Conservation (phyloP, 1,140 invertebrate genomes). For the Anoplolepis gracilipes region DNA sequence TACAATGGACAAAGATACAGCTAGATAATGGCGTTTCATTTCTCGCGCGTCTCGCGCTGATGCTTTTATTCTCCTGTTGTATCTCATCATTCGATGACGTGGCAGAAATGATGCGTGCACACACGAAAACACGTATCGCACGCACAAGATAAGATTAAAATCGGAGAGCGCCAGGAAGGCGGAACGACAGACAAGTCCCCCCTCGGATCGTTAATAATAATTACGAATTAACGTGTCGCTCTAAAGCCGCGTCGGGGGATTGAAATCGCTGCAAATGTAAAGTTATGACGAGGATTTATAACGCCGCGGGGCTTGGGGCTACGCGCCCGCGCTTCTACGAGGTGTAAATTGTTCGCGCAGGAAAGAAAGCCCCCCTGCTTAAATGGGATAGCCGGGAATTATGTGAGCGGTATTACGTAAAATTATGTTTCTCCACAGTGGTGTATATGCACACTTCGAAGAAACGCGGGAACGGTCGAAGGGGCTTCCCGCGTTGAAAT, state of each 20-base stretch:
- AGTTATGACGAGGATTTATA: conserved; percentile 83
- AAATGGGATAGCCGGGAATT: conserved; percentile 60
- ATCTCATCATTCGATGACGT: conserved; percentile 71
- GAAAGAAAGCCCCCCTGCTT: conserved; percentile 65
- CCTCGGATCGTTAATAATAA: conserved; percentile 83
- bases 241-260: conserved; percentile 78
- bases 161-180: conserved; percentile 42
- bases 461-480: no score
- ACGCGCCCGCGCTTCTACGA: conserved; percentile 19
- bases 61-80: conserved; percentile 49
- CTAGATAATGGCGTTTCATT: conserved; percentile 67
- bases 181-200: conserved; percentile 33
- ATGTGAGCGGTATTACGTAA: conserved; percentile 64
- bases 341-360: conserved; percentile 61
- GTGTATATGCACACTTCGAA: not conserved
- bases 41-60: conserved; percentile 10
- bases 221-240: conserved; percentile 81
- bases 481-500: not conserved
- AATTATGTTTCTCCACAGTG: conserved; percentile 57
- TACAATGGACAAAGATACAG: conserved; percentile 61
- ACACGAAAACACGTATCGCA: not conserved
- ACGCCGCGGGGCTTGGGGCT: conserved; percentile 4
- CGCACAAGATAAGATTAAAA: conserved; percentile 56
- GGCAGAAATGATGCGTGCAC: conserved; percentile 7
- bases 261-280: conserved; percentile 83